phyloP scores from a whole-genome alignment of 2,797 vertebrate genomes.

The Parauchenoglanis punctatus region DNA sequence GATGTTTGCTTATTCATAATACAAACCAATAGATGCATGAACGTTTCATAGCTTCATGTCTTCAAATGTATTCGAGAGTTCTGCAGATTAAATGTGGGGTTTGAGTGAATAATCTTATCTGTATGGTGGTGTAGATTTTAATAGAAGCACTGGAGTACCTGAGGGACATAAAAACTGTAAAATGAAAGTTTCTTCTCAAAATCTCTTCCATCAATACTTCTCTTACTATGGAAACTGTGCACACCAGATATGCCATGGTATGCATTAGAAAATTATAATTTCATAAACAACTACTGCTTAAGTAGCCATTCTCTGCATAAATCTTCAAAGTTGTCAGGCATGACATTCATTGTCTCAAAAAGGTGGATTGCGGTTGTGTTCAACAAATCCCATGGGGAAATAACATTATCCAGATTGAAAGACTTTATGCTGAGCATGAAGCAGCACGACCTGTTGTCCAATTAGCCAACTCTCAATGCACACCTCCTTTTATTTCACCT shows the following conservation, averaged over 20 bases:
- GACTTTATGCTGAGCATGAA: not conserved
- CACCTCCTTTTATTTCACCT: not conserved
- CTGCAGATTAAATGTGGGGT: slow-evolving; percentile 13
- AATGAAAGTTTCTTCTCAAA: not conserved
- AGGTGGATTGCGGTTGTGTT: not conserved
- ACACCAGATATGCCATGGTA: not conserved
- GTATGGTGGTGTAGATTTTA: not conserved
- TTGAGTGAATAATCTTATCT: not conserved
- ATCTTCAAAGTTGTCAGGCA: not conserved
- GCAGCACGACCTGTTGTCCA: not conserved
- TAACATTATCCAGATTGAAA: not conserved
- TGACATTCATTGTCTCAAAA: not conserved
- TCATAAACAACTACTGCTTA: not conserved
- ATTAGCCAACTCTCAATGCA: not conserved
- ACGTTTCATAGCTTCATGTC: slow-evolving; percentile 8
- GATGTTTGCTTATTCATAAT: slow-evolving; percentile 25
- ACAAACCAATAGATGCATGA: slow-evolving; percentile 31
- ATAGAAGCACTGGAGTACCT: slow-evolving; percentile 10
- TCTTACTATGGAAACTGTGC: no score
- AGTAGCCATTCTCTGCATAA: not conserved
- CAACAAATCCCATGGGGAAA: not conserved
- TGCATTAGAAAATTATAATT: not conserved
- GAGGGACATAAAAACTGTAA: not conserved
- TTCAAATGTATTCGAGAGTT: slow-evolving; percentile 19
- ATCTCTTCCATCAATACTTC: not conserved